These are phyloP conservation scores for Strigamia crassipes DNA, from an alignment of 2,888 invertebrate genomes.

Conservation along the genomic window DNA sequence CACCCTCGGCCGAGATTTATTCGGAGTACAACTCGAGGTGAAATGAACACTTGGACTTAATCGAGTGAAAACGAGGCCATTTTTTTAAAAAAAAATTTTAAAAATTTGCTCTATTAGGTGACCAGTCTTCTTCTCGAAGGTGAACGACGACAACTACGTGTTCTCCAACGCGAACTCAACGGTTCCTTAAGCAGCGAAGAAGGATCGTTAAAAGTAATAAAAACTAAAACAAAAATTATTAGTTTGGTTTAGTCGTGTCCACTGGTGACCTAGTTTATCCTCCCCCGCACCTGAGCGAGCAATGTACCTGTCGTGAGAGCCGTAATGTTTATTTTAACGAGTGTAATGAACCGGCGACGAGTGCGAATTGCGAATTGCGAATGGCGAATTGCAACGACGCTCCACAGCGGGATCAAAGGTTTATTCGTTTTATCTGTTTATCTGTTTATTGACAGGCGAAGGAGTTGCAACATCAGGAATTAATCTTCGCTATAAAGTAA, in stretches of 20 bases:
- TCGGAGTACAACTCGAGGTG: constrained; percentile 42
- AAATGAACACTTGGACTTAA: background rate
- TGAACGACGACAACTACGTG: constrained; percentile 69
- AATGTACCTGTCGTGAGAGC: background rate
- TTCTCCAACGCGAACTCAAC: constrained; percentile 70
- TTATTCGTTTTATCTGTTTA: background rate
- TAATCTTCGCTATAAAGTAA: constrained; percentile 57
- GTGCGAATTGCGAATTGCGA: too few relatives aligned
- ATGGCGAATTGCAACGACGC: too few relatives aligned
- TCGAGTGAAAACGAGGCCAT: too few relatives aligned
- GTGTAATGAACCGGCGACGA: background rate
- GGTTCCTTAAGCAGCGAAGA: constrained; percentile 47
- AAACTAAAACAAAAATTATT: background rate
- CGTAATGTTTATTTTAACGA: background rate
- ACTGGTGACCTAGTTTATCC: background rate
- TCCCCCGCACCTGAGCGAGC: constrained; percentile 5
- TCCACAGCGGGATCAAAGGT: too few relatives aligned
- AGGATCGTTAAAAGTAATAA: constrained; percentile 49
- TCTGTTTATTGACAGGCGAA: constrained; percentile 63
- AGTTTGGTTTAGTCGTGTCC: background rate
- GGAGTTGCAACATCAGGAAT: constrained; percentile 69
- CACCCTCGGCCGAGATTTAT: constrained; percentile 32
- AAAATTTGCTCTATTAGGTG: constrained; percentile 61
- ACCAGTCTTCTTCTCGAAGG: constrained; percentile 71
- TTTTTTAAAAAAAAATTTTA: too few relatives aligned